Conservation (phyloP, 1,140 invertebrate species). For the Medauroidea extradentata region DNA sequence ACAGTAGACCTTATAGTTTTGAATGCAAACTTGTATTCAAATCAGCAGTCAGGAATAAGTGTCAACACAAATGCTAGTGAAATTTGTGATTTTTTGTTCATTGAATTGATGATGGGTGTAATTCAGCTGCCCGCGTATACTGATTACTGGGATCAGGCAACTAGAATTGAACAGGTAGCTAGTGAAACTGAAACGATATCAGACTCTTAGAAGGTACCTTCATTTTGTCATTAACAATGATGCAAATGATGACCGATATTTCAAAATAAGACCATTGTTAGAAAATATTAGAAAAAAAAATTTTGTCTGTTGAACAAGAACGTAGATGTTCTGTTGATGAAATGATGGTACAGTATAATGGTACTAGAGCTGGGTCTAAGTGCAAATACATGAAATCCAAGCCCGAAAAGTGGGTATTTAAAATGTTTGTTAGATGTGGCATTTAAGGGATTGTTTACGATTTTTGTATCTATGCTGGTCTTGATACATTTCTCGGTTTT, state of each 20-base stretch:
- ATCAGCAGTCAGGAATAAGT: constrained; percentile 16
- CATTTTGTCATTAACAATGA: constrained; percentile 27
- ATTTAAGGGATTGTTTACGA: constrained; percentile 37
- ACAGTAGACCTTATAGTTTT: constrained; percentile 9
- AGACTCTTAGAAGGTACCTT: constrained; percentile 19
- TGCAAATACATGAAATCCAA: constrained; percentile 38
- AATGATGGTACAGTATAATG: too few relatives aligned
- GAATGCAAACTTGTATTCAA: constrained; percentile 5
- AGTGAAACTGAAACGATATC: constrained; percentile 21
- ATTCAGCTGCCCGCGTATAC: constrained; percentile 20
- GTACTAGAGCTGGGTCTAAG: constrained; percentile 8
- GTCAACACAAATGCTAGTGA: constrained; percentile 19
- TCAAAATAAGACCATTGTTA: constrained; percentile 38
- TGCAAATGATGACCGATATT: constrained; percentile 34
- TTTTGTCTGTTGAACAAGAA: constrained; percentile 28
- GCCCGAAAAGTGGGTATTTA: constrained; percentile 45
- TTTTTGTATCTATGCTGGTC: constrained; percentile 42
- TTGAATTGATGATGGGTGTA: constrained; percentile 23
- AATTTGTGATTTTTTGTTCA: constrained; percentile 27
- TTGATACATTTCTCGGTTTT: too few relatives aligned
- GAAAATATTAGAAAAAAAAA: constrained; percentile 31
- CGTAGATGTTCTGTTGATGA: constrained; percentile 31
- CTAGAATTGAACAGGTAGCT: constrained; percentile 19
- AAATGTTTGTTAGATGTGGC: constrained; percentile 38
- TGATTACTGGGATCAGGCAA: constrained; percentile 27